Base-by-base conservation (phyloP, 2,113 vertebrate genomes). In the Coturnix japonica region DNA sequence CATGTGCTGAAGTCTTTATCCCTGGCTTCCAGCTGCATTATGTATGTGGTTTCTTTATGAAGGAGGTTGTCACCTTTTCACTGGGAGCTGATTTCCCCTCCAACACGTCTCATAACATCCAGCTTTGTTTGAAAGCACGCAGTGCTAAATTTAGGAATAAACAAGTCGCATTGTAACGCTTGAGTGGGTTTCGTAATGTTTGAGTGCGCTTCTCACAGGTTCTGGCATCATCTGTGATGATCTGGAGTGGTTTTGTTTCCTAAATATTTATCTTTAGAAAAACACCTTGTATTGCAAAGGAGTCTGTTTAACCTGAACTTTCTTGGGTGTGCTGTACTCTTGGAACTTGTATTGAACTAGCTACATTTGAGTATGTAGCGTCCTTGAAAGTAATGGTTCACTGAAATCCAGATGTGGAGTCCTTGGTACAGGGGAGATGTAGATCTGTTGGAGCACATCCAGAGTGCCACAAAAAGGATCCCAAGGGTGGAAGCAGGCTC, bases 181-280 rank as follows among this genome's bases (percentile, higher is more conserved):
- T 1, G 8, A 78, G 54, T 81, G 57, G 44, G 31, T 95, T 91
- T 88, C 20, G 44, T 47, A 72, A 78, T 26, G 33, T 81, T 88
- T 86, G 46, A 89, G 59, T 67, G 66, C 13, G 0, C 53, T 84
- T 73, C 18, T 39, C 66, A 81, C 66, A 81, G 53, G 61, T 81
- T 90, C 25, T 75, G 53, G 70, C 47, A 61, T 93, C 23, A 35
- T 65, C 47, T 83, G 11, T 59, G 74, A 85, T 85, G 53, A 65
- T 90, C 43, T 53, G 39, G 35, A 39, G 88, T 85, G 20, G 26
- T n/a, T 92, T 88, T 90, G 65, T 78, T 83, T 72, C 49, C 81
- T 72, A 84, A 90, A 76, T 87, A 66, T 87, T 93, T 94, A 63
- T 65, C 47, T 90, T 88, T 47, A 71, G 30, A 46, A 85, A n/a